Conservation (phyloP, 2,113 vertebrate genomes). For the Progne subis region DNA sequence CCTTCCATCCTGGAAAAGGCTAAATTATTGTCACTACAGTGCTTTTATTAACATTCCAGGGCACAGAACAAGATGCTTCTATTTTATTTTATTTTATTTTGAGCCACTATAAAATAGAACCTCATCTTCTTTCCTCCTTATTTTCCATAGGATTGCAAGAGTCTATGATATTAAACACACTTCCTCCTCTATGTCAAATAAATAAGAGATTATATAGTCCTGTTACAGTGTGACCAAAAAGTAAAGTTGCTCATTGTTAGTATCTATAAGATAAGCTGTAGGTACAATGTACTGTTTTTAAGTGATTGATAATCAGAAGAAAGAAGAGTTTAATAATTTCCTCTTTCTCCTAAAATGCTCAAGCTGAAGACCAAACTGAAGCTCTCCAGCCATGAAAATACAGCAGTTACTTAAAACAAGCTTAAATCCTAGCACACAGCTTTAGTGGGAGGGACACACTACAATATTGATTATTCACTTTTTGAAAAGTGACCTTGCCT, state of each 20-base stretch:
- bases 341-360: not conserved
- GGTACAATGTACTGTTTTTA: not conserved
- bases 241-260: not conserved
- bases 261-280: not conserved
- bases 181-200: not conserved
- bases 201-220: not conserved
- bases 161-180: not conserved
- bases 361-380: not conserved
- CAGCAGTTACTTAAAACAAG: not conserved
- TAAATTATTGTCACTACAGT: constrained; percentile 18
- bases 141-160: not conserved
- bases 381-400: not conserved
- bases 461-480: not conserved
- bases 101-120: not conserved
- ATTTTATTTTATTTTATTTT: not conserved
- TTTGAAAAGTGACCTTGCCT: not conserved
- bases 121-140: not conserved
- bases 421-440: not conserved
- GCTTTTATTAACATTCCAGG: constrained; percentile 27
- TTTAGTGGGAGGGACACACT: not conserved
- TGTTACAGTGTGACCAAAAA: not conserved
- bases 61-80: not conserved
- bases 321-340: not conserved
- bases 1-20: not conserved
- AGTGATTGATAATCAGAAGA: not conserved